These are phyloP conservation scores for Lissocephala sabroskyi DNA, from an alignment of 2,888 invertebrate species.

Conservation along the genomic window DNA sequence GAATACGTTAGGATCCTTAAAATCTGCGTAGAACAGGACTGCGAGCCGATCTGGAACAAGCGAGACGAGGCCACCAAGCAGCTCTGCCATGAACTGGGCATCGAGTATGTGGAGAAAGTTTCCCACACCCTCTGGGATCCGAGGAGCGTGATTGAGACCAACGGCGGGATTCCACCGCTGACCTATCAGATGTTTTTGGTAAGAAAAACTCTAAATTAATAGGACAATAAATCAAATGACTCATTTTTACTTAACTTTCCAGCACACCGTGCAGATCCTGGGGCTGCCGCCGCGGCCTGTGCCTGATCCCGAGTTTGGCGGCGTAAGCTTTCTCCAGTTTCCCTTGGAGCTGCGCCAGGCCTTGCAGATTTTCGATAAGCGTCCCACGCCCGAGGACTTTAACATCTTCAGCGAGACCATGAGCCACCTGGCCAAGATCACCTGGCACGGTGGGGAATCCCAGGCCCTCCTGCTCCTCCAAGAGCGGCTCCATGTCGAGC, in stretches of 20 bases:
- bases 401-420: conserved; percentile 74
- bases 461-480: conserved; percentile 76
- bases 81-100: conserved; percentile 75
- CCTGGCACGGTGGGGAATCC: conserved; percentile 80
- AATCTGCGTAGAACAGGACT: conserved; percentile 79
- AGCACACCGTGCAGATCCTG: conserved; percentile 78
- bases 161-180: conserved; percentile 81
- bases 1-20: conserved; percentile 75
- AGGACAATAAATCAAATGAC: neutral
- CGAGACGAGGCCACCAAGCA: conserved; percentile 76
- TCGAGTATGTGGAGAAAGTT: conserved; percentile 76
- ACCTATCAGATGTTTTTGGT: conserved; percentile 82
- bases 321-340: conserved; percentile 73
- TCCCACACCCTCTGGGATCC: conserved; percentile 85
- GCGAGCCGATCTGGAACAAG: conserved; percentile 80
- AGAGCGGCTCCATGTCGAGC: conserved; percentile 75
- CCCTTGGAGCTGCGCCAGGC: conserved; percentile 73
- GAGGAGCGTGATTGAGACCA: conserved; percentile 76
- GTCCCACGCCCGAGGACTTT: conserved; percentile 76
- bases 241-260: conserved; percentile 1
- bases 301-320: conserved; percentile 71
- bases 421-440: conserved; percentile 68
- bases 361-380: conserved; percentile 74
- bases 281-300: conserved; percentile 77
- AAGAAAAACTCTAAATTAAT: conserved; percentile 33